Conservation (phyloP, 1,140 invertebrate species). For the Anoplolepis gracilipes region DNA sequence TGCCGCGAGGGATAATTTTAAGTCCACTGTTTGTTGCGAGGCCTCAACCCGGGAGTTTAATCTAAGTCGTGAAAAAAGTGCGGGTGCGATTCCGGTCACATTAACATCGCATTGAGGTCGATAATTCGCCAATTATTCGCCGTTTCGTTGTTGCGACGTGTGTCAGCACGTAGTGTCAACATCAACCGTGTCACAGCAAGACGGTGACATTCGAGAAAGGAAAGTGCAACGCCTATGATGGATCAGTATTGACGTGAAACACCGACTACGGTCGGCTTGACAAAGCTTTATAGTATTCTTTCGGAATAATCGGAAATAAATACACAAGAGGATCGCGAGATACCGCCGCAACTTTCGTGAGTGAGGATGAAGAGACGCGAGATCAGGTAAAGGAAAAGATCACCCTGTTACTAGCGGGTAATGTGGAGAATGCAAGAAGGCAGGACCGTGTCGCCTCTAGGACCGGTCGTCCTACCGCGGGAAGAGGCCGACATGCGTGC, state of each 20-base stretch:
- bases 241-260: slow-evolving; percentile 4
- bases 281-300: background rate
- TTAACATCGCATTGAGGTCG: background rate
- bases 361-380: slow-evolving; percentile 50
- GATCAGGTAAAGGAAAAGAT: slow-evolving; percentile 67
- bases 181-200: background rate
- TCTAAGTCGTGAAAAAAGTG: background rate
- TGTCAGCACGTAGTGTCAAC: background rate
- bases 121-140: background rate
- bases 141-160: background rate
- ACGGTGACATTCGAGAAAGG: slow-evolving; percentile 36
- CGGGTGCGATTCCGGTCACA: background rate
- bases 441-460: slow-evolving; percentile 81
- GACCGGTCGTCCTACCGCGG: slow-evolving; percentile 76
- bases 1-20: slow-evolving; percentile 56
- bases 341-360: background rate
- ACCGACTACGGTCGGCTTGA: background rate
- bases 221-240: slow-evolving; percentile 15
- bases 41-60: background rate
- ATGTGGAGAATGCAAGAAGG: slow-evolving; percentile 84
- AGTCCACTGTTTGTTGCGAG: background rate
- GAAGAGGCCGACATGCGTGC: slow-evolving; percentile 78
- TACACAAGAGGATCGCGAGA: background rate
- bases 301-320: background rate
- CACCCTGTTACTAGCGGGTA: slow-evolving; percentile 53